Evolutionary conservation across 2,888 invertebrate species (phyloP).

Genomic region (Unio delphinus): DNA sequence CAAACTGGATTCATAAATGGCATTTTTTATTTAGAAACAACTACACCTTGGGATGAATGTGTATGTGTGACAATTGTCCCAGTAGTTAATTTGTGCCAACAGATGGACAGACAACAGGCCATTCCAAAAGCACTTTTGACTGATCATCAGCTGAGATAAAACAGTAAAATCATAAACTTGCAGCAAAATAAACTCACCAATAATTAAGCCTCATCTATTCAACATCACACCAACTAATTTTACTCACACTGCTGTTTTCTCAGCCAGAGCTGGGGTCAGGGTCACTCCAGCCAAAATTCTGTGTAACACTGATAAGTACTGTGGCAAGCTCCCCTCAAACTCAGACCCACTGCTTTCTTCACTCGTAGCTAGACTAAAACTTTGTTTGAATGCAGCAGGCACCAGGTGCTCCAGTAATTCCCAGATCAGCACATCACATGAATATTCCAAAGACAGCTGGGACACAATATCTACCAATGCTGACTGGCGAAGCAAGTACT

Average conservation of each 20-base stretch:
- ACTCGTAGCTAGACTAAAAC: slow-evolving; percentile 36
- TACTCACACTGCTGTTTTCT: slow-evolving; percentile 45
- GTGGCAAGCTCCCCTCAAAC: slow-evolving; percentile 30
- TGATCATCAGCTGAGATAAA: too few species aligned
- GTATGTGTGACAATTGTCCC: too few species aligned
- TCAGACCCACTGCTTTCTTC: slow-evolving; percentile 58
- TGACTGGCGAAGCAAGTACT: slow-evolving; percentile 51
- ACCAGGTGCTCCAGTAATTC: slow-evolving; percentile 53
- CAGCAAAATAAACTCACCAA: too few species aligned
- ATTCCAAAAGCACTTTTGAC: too few species aligned
- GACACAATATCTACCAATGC: slow-evolving; percentile 46
- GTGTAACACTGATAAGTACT: slow-evolving; percentile 47
- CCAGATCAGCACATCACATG: slow-evolving; percentile 42
- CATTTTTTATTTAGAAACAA: too few species aligned
- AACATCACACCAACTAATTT: background rate
- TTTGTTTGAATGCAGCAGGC: slow-evolving; percentile 54
- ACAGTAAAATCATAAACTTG: too few species aligned
- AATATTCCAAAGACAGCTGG: slow-evolving; percentile 43
- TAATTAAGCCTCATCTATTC: too few species aligned
- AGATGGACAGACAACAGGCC: too few species aligned
- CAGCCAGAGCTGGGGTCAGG: slow-evolving; percentile 39
- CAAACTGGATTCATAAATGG: too few species aligned
- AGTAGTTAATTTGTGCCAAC: too few species aligned
- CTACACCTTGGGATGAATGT: too few species aligned
- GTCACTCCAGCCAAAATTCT: slow-evolving; percentile 48